Evolutionary conservation across 1,140 invertebrate genomes (phyloP).

Genomic region (Chionoecetes opilio): DNA sequence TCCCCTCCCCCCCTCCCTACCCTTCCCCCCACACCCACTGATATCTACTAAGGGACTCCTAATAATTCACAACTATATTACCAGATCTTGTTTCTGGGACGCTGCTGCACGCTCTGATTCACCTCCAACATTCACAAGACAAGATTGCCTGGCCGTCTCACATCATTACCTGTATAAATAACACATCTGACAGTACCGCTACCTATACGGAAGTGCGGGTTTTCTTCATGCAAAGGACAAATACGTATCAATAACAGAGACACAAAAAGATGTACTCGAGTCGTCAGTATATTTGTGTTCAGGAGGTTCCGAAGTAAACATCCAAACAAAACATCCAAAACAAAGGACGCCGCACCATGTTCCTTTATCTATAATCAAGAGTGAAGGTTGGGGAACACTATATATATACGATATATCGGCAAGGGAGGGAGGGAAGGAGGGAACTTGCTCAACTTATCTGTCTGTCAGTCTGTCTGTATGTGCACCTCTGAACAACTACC

Average conservation of each 20-base stretch:
- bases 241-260: background rate
- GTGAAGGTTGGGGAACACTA: background rate
- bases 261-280: background rate
- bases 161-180: background rate
- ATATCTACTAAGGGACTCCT: background rate
- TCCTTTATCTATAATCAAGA: background rate
- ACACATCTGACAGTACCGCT: background rate
- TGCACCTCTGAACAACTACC: background rate
- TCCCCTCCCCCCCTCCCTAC: background rate
- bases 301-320: too few species aligned
- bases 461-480: background rate
- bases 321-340: background rate
- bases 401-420: background rate
- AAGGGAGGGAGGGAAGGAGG: background rate
- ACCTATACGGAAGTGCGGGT: background rate
- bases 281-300: too few species aligned
- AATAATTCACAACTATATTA: constrained; percentile 22
- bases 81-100: background rate
- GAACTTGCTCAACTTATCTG: background rate
- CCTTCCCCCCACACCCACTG: background rate
- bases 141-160: background rate
- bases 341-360: background rate
- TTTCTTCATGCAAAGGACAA: background rate
- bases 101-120: background rate
- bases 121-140: background rate